Evolutionary conservation across 30 jellyfish, hydroid and myxozoan genomes (phyloP), one percentile per base, ranked within the genome.

Genomic region (Aurelia aurita): DNA sequence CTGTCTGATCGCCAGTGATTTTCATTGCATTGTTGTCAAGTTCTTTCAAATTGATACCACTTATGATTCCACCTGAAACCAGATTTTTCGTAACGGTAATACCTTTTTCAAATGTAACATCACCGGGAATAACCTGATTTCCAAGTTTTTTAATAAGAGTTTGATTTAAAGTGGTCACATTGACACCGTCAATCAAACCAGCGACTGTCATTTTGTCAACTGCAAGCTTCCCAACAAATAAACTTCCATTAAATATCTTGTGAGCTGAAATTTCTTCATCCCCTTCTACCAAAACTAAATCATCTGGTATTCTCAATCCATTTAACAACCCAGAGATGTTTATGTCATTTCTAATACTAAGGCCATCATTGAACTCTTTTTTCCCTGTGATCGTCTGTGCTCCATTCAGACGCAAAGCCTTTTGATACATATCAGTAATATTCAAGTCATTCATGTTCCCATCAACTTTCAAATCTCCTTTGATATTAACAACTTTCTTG

Each of bases 101-200:
- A 3, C 95, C 87, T 2, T 55, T 26, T 22, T 57, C 62, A 55
- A 83, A 87, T 34, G 73, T 70, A 5, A 74, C 84, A 34, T 88
- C 49, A 18, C 89, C 99, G 18, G 97, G 75, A 35, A 94, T 51
- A 2, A 60, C 71, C 72, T 94, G 99, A 39, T 72, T 80, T 14
- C 97, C 99, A 58, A 57, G 16, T 19, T 35, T 69, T 58, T 77
- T 85, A 74, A 94, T 44, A 49, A 95, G 85, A 3, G 89, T 88
- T 16, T 45, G 58, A 68, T 85, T 77, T 63, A 94, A 73, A 21
- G 89, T 85, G 11, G 93, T 84, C 14, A 94, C 46, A 72, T 94
- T 86, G 51, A 84, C 94, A 25, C 95, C 95, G 49, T 89, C 96
- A 34, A 89, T 69, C 49, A 94, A 54, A 13, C 97, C 97, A 0